Conservation (phyloP, 2,888 invertebrate genomes). For the Eugnorisma glareosa region DNA sequence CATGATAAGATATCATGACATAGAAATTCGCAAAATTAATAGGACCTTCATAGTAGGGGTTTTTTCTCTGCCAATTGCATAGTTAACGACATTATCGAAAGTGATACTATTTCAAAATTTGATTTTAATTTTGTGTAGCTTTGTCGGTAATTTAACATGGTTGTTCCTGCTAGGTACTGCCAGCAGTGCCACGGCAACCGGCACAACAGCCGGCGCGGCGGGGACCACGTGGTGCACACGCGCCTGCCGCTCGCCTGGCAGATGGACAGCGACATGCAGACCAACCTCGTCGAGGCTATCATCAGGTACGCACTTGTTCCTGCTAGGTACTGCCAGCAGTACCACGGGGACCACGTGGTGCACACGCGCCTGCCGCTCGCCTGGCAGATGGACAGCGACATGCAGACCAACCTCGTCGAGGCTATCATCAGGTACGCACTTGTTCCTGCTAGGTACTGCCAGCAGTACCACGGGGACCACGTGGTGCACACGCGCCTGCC, state of each 20-base stretch:
- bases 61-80: not conserved
- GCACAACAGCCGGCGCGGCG: slow-evolving; percentile 96
- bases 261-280: slow-evolving; percentile 97
- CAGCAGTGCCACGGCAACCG: slow-evolving; percentile 96
- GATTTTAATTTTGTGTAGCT: not conserved
- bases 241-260: slow-evolving; percentile 96
- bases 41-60: not conserved
- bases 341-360: not conserved
- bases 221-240: slow-evolving; percentile 97
- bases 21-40: not conserved
- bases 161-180: slow-evolving; percentile 93
- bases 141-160: not conserved
- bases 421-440: slow-evolving; percentile 87
- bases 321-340: too few relatives aligned
- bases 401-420: slow-evolving; percentile 6
- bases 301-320: slow-evolving; percentile 93
- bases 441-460: too few relatives aligned
- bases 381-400: slow-evolving; percentile 80
- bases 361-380: slow-evolving; percentile 77
- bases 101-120: too few relatives aligned
- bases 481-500: not conserved
- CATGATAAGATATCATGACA: too few relatives aligned
- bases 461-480: not conserved
- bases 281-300: slow-evolving; percentile 98
- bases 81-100: not conserved